phyloP scores from a whole-genome alignment of 2,888 invertebrate genomes.

The Agonum fuliginosum region DNA sequence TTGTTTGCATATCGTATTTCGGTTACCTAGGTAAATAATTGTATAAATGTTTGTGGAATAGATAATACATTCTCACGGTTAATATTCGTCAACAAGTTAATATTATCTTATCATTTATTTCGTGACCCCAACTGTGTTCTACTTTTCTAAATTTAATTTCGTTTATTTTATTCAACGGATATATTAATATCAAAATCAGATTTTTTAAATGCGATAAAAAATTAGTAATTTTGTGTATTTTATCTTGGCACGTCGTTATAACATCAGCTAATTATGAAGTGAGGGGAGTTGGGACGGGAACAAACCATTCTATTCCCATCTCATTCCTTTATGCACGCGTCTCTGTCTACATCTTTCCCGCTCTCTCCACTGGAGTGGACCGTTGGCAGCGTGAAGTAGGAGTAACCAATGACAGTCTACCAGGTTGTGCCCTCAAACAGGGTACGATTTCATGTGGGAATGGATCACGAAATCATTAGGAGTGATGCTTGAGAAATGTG shows the following conservation, averaged over 20 bases:
- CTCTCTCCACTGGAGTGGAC: slow-evolving; percentile 39
- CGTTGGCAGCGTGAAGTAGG: slow-evolving; percentile 48
- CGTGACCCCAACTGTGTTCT: slow-evolving; percentile 36
- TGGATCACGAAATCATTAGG: slow-evolving; percentile 57
- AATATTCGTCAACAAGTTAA: slow-evolving; percentile 37
- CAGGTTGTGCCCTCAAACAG: slow-evolving; percentile 59
- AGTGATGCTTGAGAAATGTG: slow-evolving; percentile 46
- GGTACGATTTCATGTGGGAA: slow-evolving; percentile 55
- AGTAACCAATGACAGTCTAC: slow-evolving; percentile 57
- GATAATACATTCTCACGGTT: slow-evolving; percentile 29
- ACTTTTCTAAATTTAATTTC: neutral
- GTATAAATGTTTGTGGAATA: slow-evolving; percentile 18
- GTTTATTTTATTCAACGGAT: neutral
- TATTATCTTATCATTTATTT: slow-evolving; percentile 53
- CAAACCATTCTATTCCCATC: slow-evolving; percentile 27
- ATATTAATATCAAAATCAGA: neutral
- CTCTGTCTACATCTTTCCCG: slow-evolving; percentile 43
- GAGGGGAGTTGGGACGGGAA: slow-evolving; percentile 17
- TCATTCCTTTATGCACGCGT: slow-evolving; percentile 30
- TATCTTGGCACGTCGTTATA: slow-evolving; percentile 44
- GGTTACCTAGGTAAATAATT: slow-evolving; percentile 18
- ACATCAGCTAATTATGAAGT: slow-evolving; percentile 42
- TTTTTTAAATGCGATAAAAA: slow-evolving; percentile 1
- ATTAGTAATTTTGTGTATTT: slow-evolving; percentile 19
- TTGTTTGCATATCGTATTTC: neutral